phyloP scores from a whole-genome alignment of 2,113 vertebrate species.

The Notothenia coriiceps region DNA sequence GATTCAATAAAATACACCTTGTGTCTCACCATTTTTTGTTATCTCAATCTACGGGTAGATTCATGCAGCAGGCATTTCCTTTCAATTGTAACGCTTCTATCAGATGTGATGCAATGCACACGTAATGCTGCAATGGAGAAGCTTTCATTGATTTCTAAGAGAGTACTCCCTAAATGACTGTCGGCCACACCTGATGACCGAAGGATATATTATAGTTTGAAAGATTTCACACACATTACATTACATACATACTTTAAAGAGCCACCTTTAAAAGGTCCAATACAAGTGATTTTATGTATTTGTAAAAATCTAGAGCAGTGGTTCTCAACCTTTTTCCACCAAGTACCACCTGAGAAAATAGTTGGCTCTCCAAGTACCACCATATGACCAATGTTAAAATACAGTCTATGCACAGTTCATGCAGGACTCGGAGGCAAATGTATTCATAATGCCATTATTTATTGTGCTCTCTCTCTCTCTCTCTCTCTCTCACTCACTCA shows the following conservation, averaged over 20 bases:
- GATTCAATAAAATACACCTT: not conserved
- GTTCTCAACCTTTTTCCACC: no score
- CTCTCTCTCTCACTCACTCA: no score
- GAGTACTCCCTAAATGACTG: conserved; percentile 14
- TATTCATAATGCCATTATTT: no score
- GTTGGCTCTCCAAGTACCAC: no score
- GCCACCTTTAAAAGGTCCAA: not conserved
- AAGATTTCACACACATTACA: not conserved
- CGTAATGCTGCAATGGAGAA: conserved; percentile 25
- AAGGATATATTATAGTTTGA: not conserved
- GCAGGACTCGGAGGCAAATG: no score
- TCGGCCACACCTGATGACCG: conserved; percentile 26
- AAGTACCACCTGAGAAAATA: no score
- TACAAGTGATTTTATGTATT: not conserved
- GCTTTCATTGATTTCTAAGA: conserved; percentile 23
- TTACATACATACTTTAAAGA: conserved; percentile 7
- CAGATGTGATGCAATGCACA: conserved; percentile 57
- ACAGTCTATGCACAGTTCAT: no score
- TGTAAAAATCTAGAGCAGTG: not conserved
- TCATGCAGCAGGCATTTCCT: not conserved
- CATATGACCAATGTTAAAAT: no score
- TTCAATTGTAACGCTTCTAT: conserved; percentile 37
- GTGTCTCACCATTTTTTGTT: conserved; percentile 12
- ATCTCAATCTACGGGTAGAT: conserved; percentile 4
- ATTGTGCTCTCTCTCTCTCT: no score